phyloP scores from a whole-genome alignment of 1,140 invertebrate genomes.

The Nephotettix cincticeps region DNA sequence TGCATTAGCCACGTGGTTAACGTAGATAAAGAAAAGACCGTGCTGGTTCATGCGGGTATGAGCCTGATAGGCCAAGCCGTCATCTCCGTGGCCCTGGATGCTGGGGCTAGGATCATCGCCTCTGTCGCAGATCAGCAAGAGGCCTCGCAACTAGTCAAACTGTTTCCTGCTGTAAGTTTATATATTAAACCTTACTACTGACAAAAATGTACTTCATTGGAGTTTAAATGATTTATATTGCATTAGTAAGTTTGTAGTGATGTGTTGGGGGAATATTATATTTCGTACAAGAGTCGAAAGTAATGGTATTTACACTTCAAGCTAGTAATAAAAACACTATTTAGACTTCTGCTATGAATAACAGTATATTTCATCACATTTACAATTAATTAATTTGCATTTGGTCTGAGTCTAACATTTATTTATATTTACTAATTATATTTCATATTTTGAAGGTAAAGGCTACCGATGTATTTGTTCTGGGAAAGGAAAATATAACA shows the following conservation, averaged over 20 bases:
- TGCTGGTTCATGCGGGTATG: neutral
- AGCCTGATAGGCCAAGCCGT: neutral
- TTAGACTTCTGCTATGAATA: neutral
- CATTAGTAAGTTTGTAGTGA: neutral
- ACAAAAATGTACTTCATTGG: neutral
- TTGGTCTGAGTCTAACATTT: neutral
- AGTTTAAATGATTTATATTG: neutral
- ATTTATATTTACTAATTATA: neutral
- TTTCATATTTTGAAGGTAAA: neutral
- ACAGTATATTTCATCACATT: neutral
- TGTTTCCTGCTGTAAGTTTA: neutral
- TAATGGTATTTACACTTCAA: neutral
- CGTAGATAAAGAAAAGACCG: neutral
- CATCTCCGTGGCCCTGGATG: neutral
- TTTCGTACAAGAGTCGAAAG: neutral
- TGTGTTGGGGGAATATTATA: neutral
- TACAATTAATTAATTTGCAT: neutral
- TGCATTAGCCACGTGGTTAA: neutral
- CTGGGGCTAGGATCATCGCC: neutral
- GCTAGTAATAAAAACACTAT: neutral
- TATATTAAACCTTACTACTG: neutral
- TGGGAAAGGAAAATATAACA: neutral
- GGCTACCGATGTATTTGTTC: neutral
- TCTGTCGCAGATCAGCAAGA: neutral
- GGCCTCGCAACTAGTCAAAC: neutral